Evolutionary conservation across 2,797 vertebrate species (phyloP).

Genomic region (Nyctalus aviator): DNA sequence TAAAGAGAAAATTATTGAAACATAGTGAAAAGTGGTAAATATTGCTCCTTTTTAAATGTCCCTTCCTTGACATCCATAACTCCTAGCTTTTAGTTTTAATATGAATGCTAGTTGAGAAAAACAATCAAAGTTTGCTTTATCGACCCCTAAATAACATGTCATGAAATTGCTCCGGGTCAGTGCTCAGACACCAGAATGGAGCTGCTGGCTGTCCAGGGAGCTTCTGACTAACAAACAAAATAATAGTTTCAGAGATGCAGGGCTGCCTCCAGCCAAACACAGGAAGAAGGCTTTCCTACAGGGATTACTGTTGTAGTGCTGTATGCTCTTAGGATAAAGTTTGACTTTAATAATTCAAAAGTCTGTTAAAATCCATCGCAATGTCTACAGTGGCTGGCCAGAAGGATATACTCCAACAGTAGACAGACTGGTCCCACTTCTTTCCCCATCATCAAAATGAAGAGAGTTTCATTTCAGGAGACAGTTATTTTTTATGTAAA

Average conservation of each 20-base stretch:
- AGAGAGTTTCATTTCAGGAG: not conserved
- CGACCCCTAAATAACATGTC: not conserved
- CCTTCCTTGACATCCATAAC: not conserved
- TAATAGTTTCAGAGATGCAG: not conserved
- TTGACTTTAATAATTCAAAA: constrained; percentile 5
- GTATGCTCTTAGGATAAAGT: not conserved
- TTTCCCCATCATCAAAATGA: not conserved
- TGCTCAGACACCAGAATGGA: not conserved
- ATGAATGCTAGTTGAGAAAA: not conserved
- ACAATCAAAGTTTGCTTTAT: not conserved
- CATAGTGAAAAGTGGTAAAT: not conserved
- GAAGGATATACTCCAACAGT: not conserved
- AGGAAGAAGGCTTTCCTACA: constrained; percentile 8
- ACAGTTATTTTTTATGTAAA: not conserved
- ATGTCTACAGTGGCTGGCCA: not conserved
- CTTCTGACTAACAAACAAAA: not conserved
- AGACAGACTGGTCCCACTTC: not conserved
- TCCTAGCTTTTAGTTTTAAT: not conserved
- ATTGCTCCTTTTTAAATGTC: constrained; percentile 32
- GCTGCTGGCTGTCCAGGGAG: not conserved
- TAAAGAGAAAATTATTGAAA: constrained; percentile 25
- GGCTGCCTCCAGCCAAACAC: not conserved
- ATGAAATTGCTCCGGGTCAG: not conserved
- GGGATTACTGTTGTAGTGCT: not conserved
- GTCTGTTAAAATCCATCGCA: not conserved